These are phyloP conservation scores for Erythrolamprus reginae DNA, from an alignment of 2,113 vertebrate genomes.

Conservation along the genomic window DNA sequence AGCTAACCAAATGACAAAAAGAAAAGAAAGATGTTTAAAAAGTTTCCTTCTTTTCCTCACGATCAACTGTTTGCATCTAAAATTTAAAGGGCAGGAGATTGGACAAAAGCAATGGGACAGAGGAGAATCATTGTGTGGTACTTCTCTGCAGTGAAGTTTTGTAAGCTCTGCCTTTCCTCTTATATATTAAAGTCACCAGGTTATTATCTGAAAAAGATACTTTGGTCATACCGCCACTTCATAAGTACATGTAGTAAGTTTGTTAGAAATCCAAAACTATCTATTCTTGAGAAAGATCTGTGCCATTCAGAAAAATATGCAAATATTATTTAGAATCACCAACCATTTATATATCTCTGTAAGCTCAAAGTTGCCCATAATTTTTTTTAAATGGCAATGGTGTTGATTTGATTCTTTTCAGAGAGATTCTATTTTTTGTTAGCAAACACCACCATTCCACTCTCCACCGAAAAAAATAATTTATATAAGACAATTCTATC, in stretches of 20 bases:
- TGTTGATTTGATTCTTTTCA: not conserved
- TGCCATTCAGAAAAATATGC: not conserved
- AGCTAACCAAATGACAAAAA: conserved; percentile 48
- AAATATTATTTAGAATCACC: not conserved
- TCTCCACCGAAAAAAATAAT: not conserved
- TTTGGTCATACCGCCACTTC: not conserved
- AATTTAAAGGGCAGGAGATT: not conserved
- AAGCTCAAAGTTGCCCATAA: not conserved
- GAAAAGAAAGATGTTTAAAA: not conserved
- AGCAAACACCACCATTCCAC: not conserved
- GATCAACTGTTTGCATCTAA: not conserved
- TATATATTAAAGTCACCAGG: not conserved
- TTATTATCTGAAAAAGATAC: not conserved
- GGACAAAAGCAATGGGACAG: not conserved
- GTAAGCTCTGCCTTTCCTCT: not conserved
- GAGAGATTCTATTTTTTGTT: not conserved
- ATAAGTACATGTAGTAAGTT: not conserved
- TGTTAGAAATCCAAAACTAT: not conserved
- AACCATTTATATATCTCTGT: not conserved
- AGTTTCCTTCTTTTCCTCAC: not conserved
- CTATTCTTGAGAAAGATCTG: not conserved
- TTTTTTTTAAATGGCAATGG: not conserved
- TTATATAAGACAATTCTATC: not conserved
- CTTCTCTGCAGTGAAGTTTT: not conserved
- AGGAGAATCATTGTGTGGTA: not conserved